Evolutionary conservation across 2,888 invertebrate genomes (phyloP), one percentile per base, ranked within the genome.

Genomic region (Meandrusa payeni): DNA sequence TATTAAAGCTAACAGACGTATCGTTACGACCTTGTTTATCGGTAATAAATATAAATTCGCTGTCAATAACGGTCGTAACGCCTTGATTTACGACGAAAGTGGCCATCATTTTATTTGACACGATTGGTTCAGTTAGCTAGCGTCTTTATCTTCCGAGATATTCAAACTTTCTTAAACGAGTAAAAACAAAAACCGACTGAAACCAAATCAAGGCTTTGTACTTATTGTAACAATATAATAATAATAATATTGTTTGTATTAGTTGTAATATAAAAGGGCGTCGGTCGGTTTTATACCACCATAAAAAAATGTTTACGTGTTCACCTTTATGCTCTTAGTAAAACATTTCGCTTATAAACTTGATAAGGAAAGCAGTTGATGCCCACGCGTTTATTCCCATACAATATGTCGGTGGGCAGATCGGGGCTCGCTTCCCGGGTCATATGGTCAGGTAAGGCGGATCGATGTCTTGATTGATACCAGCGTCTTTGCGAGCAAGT

Each of bases 391-490:
- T 46, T 20, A 41, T 48, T 42, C 47, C 44, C 41, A 52, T 52
- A 54, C 49, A 51, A 51, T 52, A 47, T 41, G 45, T 48, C 40
- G 44, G 48, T 51, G 47, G 52, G 41, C 29, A 29, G 24, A 29
- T 5, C 33, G 5, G 22, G 23, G 19, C 13, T 24, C 27, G 41
- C 50, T 56, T 58, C 55, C 55, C 40, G 52, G 57, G 52, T 58
- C 56, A 48, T 23, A 23, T 49, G 60, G 59, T 55, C 53, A 60
- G 48, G 46, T 51, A 45, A 55, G 54, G 40, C 29, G 53, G 46
- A 33, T 41, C 39, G 47, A 28, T 36, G 24, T 11, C 27, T 41
- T 31, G 50, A 50, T 47, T 32, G 47, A 51, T 54, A 46, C 10
- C 10, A 13, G 1, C n/a, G n/a, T 12, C 13, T 7, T 6, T 6